These are phyloP conservation scores for Rhodinocichla rosea DNA, from an alignment of 2,113 vertebrate species.

Conservation along the genomic window DNA sequence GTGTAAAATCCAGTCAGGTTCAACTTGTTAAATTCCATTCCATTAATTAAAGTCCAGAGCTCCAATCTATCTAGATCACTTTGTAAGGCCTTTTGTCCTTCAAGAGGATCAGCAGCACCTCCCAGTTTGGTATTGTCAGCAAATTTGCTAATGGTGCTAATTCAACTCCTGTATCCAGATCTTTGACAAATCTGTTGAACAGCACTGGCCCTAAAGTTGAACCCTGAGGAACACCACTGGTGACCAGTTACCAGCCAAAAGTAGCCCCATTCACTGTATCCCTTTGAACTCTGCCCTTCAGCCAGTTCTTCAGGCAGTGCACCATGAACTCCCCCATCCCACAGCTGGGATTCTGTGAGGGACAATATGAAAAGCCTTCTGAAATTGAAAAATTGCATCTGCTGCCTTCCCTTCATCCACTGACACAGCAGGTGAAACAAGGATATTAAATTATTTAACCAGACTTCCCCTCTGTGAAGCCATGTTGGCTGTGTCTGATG, in stretches of 20 bases:
- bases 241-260: neutral
- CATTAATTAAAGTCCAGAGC: neutral
- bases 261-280: neutral
- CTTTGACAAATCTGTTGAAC: neutral
- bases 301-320: neutral
- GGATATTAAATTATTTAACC: neutral
- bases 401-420: neutral
- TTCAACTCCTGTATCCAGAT: neutral
- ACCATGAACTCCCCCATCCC: neutral
- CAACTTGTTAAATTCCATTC: neutral
- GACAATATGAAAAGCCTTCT: neutral
- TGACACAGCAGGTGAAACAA: neutral
- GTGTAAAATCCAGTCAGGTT: neutral
- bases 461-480: neutral
- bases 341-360: neutral
- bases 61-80: accelerated
- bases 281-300: neutral
- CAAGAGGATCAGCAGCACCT: neutral
- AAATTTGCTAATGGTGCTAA: neutral
- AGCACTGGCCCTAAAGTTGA: neutral
- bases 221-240: neutral
- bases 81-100: neutral
- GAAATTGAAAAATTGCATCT: neutral
- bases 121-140: neutral
- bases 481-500: neutral